Conservation (phyloP, 2,888 invertebrate species). For the Drosophila phalerata region DNA sequence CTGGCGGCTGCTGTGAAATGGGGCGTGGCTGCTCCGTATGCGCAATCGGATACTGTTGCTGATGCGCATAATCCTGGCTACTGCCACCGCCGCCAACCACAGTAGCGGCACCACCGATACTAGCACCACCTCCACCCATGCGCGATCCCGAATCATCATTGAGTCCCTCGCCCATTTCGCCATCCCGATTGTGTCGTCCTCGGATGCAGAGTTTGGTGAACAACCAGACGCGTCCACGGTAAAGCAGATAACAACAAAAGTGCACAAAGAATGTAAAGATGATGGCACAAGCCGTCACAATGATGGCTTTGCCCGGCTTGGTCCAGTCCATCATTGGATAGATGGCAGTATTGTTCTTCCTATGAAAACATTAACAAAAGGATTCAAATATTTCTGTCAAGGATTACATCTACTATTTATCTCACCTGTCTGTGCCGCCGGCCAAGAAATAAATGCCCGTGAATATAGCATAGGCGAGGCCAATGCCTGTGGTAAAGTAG, state of each 20-base stretch:
- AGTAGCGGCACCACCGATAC: constrained; percentile 67
- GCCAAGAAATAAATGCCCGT: constrained; percentile 89
- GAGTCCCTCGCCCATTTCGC: constrained; percentile 84
- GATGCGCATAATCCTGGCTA: constrained; percentile 83
- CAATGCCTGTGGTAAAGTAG: constrained; percentile 88
- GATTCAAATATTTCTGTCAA: not conserved
- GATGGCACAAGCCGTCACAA: constrained; percentile 88
- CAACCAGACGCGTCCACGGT: constrained; percentile 86
- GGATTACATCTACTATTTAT: not conserved
- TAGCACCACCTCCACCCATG: constrained; percentile 79
- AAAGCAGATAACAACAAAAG: constrained; percentile 87
- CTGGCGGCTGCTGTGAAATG: constrained; percentile 74
- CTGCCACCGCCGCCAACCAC: constrained; percentile 73
- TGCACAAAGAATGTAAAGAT: constrained; percentile 88
- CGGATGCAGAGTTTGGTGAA: constrained; percentile 85
- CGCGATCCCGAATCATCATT: constrained; percentile 84
- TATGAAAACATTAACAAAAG: constrained; percentile 69
- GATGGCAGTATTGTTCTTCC: constrained; percentile 88
- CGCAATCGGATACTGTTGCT: constrained; percentile 83
- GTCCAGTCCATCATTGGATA: constrained; percentile 93
- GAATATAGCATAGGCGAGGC: constrained; percentile 89
- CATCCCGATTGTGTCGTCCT: constrained; percentile 84
- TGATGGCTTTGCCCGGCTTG: constrained; percentile 87
- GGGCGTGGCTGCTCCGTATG: constrained; percentile 80
- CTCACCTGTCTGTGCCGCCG: constrained; percentile 90